Conservation (phyloP, 1,140 invertebrate species). For the Kradibia gibbosae region DNA sequence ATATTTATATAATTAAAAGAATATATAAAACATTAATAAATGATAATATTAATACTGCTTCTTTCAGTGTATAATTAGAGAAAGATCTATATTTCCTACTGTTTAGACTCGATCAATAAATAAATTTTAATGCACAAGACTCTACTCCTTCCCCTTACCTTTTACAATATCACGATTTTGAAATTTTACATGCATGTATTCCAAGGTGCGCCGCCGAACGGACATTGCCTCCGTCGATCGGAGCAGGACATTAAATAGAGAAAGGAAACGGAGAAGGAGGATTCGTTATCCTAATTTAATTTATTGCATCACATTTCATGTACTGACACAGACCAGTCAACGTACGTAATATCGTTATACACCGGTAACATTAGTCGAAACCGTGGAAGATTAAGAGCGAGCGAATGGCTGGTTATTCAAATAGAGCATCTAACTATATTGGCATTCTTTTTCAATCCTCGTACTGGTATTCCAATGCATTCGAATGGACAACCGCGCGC, state of each 20-base stretch:
- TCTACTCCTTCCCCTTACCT: too few relatives aligned
- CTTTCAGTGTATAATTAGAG: too few relatives aligned
- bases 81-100: too few relatives aligned
- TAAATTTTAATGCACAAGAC: too few relatives aligned
- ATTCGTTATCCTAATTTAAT: not conserved
- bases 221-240: not conserved
- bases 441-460: constrained; percentile 5
- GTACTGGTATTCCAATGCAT: not conserved
- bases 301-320: constrained; percentile 8
- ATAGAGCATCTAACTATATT: constrained; percentile 28
- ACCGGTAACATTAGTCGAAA: not conserved
- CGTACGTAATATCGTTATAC: not conserved
- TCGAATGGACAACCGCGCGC: not conserved
- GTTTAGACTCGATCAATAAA: too few relatives aligned
- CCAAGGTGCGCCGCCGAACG: not conserved
- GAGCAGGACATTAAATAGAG: not conserved
- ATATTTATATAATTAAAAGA: too few relatives aligned
- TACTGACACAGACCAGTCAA: not conserved
- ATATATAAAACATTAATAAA: too few relatives aligned
- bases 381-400: constrained; percentile 3
- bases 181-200: not conserved
- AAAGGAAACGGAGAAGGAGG: not conserved
- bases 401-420: not conserved
- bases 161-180: not conserved
- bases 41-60: too few relatives aligned